Evolutionary conservation across 2,888 invertebrate genomes (phyloP).

Genomic region (Limulus polyphemus): DNA sequence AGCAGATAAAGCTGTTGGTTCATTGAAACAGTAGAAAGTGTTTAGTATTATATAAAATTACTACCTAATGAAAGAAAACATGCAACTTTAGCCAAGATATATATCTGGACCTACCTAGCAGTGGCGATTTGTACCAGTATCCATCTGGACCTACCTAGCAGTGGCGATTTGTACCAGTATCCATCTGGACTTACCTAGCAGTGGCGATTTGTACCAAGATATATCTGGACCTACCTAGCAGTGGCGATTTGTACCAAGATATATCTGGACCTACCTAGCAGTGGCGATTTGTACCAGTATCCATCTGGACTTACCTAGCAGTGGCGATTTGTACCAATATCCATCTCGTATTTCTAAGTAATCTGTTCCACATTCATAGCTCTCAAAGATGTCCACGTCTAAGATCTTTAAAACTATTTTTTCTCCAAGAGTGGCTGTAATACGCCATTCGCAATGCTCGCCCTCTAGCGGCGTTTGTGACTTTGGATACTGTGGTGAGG

Average conservation of each 20-base stretch:
- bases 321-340: conserved; percentile 80
- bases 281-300: conserved; percentile 80
- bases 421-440: conserved; percentile 95
- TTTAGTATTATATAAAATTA: no score
- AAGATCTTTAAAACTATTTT: conserved; percentile 86
- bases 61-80: no score
- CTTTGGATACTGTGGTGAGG: conserved; percentile 55
- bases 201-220: no score
- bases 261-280: conserved; percentile 75
- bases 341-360: conserved; percentile 91
- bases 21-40: no score
- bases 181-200: no score
- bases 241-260: conserved; percentile 68
- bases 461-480: conserved; percentile 30
- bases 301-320: conserved; percentile 75
- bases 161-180: no score
- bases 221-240: no score
- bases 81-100: no score
- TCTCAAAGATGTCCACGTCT: conserved; percentile 72
- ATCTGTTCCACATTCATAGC: conserved; percentile 69
- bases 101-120: no score
- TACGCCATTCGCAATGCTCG: conserved; percentile 77
- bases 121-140: no score
- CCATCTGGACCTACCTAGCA: no score
- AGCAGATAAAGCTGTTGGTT: no score